Conservation (phyloP, 2,888 invertebrate species). For the Tipula vernalis region DNA sequence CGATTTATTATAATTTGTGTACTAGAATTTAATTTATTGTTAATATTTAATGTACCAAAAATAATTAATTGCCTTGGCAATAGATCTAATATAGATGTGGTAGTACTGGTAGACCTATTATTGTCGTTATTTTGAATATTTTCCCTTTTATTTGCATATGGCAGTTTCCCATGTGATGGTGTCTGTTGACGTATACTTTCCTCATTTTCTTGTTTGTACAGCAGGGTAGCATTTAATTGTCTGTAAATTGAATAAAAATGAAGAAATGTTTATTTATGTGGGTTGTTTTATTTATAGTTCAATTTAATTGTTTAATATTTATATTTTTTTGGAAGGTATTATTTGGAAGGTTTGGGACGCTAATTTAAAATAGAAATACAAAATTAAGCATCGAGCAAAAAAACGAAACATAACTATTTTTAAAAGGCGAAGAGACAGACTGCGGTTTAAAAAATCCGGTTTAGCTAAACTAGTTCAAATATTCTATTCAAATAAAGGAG, state of each 20-base stretch:
- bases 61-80: constrained; percentile 34
- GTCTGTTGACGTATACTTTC: background rate
- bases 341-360: no score
- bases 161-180: background rate
- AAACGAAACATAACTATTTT: no score
- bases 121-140: background rate
- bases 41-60: constrained; percentile 28
- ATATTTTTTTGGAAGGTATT: background rate
- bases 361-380: no score
- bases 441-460: no score
- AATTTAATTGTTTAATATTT: background rate
- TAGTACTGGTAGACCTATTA: background rate
- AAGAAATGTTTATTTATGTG: background rate
- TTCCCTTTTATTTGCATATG: background rate
- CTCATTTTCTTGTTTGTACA: background rate
- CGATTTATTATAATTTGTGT: constrained; percentile 14
- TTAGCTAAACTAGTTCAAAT: no score
- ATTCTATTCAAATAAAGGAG: no score
- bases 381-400: no score
- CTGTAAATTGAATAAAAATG: constrained; percentile 21
- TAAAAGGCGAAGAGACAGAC: no score
- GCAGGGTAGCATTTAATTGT: constrained; percentile 33
- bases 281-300: background rate
- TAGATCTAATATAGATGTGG: constrained; percentile 27
- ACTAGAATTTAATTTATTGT: background rate